phyloP scores from a whole-genome alignment of 2,113 vertebrate species.

The Laticauda laticaudata region DNA sequence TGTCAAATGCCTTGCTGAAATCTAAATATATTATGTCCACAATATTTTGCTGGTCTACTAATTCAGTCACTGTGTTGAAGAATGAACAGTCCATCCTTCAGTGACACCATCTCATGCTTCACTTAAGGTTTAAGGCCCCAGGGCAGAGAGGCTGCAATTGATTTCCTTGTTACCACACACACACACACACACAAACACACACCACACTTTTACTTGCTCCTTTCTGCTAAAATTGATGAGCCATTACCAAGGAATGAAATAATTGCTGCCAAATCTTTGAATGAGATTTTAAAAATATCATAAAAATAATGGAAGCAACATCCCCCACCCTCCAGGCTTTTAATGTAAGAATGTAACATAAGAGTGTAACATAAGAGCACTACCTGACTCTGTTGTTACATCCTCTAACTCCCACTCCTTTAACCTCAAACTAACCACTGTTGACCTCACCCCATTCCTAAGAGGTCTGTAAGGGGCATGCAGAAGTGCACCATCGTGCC shows the following conservation, averaged over 20 bases:
- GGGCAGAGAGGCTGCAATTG: neutral
- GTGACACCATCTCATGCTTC: neutral
- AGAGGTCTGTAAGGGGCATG: too few relatives aligned
- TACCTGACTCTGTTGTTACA: too few relatives aligned
- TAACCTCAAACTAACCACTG: too few relatives aligned
- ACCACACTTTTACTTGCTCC: neutral
- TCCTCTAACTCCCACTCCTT: too few relatives aligned
- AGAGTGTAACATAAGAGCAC: too few relatives aligned
- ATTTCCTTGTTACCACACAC: neutral
- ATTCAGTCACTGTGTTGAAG: too few relatives aligned
- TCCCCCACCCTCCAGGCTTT: neutral
- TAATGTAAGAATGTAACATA: neutral
- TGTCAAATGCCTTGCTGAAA: too few relatives aligned
- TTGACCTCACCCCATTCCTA: too few relatives aligned
- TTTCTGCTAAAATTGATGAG: neutral
- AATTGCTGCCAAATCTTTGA: neutral
- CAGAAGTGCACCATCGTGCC: too few relatives aligned
- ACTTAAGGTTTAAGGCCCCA: neutral
- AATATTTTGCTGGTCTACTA: too few relatives aligned
- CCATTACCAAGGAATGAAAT: neutral
- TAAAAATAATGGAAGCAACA: neutral
- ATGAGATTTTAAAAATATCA: neutral
- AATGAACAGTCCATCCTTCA: neutral
- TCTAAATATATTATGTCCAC: too few relatives aligned
- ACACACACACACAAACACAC: neutral